Percentiles rank a stretch among this genome's conserved stretches.
Evolutionary conservation across 92 coral and sea anemone genomes (phyloP).

Genomic region (Metridium senile): DNA sequence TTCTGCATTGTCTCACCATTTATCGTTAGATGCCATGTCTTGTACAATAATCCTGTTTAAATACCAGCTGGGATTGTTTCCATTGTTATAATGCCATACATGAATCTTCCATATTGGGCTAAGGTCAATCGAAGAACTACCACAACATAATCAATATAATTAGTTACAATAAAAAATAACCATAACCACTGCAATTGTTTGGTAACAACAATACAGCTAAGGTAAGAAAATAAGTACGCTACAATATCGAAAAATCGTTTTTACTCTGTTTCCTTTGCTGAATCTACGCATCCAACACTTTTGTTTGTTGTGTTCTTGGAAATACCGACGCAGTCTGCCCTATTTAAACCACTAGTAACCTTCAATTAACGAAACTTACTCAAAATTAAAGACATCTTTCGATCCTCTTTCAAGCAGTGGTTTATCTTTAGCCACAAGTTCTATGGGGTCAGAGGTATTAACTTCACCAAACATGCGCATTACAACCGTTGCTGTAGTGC

Average conservation of each 20-base stretch:
- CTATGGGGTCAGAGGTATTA: conserved; percentile 68
- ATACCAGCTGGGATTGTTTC: conserved; percentile 73
- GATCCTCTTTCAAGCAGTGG: conserved; percentile 73
- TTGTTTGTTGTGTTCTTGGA: no score
- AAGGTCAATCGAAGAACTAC: conserved; percentile 52
- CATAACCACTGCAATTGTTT: no score
- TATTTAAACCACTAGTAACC: neutral
- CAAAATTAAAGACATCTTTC: conserved; percentile 64
- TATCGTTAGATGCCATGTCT: conserved; percentile 49
- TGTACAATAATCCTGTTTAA: conserved; percentile 62
- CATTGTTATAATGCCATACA: conserved; percentile 80
- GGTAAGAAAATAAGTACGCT: no score
- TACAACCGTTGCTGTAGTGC: conserved; percentile 74
- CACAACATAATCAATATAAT: no score
- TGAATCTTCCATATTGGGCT: conserved; percentile 70
- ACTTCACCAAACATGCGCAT: conserved; percentile 57
- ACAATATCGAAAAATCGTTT: no score
- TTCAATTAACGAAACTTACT: conserved; percentile 31
- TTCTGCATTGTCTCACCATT: no score
- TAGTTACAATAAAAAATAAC: no score
- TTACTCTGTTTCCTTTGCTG: no score
- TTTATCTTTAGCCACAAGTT: conserved; percentile 44
- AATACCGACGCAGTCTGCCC: no score
- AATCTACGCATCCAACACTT: no score
- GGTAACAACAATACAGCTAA: no score